Evolutionary conservation across 2,797 vertebrate species (phyloP).

Genomic region (Chlorospingus semifuscus): DNA sequence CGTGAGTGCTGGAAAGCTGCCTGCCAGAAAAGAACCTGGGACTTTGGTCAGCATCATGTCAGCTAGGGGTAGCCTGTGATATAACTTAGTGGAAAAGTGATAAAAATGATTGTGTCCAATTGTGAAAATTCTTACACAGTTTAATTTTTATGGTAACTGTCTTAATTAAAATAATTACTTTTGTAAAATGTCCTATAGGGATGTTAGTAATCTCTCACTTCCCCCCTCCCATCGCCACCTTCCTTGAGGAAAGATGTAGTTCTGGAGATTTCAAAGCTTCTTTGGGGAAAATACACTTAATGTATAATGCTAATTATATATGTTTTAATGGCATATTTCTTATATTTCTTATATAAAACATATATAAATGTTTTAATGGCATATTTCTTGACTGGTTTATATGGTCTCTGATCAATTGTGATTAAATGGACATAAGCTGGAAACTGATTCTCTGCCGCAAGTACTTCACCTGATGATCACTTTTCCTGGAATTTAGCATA

Average conservation of each 20-base stretch:
- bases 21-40: background rate
- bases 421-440: background rate
- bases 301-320: background rate
- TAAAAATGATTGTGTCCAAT: background rate
- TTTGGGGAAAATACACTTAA: background rate
- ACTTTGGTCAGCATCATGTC: rapidly evolving
- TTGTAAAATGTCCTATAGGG: background rate
- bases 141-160: background rate
- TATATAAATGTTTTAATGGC: background rate
- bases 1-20: background rate
- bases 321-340: background rate
- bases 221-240: rapidly evolving
- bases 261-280: background rate
- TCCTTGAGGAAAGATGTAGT: background rate
- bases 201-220: background rate
- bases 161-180: background rate
- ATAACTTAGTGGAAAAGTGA: background rate
- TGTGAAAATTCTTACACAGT: background rate
- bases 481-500: background rate
- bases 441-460: background rate
- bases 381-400: background rate
- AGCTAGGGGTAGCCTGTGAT: background rate
- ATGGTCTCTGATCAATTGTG: background rate
- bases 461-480: background rate
- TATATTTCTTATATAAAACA: background rate